Evolutionary conservation across 2,888 invertebrate genomes (phyloP).

Genomic region (Dolichomitus sp.): DNA sequence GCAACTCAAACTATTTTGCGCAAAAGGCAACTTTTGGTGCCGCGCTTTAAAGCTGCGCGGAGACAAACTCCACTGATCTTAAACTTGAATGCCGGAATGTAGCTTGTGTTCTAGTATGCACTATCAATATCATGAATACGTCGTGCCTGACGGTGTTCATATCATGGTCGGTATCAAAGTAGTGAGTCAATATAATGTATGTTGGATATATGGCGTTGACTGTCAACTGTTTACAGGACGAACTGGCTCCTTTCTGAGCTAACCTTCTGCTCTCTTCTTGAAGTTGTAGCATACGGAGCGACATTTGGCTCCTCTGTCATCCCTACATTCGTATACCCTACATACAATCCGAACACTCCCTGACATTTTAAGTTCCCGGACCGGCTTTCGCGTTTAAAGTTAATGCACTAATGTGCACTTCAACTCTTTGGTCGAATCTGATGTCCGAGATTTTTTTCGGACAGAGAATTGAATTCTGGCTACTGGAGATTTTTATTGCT

Average conservation of each 20-base stretch:
- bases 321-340: conserved; percentile 33
- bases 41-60: background rate
- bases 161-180: conserved; percentile 64
- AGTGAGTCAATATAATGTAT: conserved; percentile 80
- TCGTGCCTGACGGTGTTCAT: conserved; percentile 62
- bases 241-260: conserved; percentile 73
- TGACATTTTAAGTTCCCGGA: conserved; percentile 29
- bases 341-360: conserved; percentile 43
- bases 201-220: conserved; percentile 78
- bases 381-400: conserved; percentile 45
- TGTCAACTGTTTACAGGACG: conserved; percentile 81
- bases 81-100: conserved; percentile 39
- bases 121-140: conserved; percentile 74
- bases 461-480: too few species aligned
- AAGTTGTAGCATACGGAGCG: too few species aligned
- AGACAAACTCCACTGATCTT: conserved; percentile 9
- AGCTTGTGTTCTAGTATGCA: conserved; percentile 17
- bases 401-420: conserved; percentile 34
- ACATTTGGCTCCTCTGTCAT: conserved; percentile 29
- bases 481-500: too few species aligned
- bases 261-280: conserved; percentile 64
- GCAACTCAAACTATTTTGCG: conserved; percentile 27
- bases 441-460: too few species aligned
- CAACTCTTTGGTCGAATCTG: conserved; percentile 10
- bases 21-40: background rate